Evolutionary conservation across 1,140 invertebrate species (phyloP), one percentile per base, ranked within the genome.

Genomic region (Sitodiplosis mosellana): DNA sequence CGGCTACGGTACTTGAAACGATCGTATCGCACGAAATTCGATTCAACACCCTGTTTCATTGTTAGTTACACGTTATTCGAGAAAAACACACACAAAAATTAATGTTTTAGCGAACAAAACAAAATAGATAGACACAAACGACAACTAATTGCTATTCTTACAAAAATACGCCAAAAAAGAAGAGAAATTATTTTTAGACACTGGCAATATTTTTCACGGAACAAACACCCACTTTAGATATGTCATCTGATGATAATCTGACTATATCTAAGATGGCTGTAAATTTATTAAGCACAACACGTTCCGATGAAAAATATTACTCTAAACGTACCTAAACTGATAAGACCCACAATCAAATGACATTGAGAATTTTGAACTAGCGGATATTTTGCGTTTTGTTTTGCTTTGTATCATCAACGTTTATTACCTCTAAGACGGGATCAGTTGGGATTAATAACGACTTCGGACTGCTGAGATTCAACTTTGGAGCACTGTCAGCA

Each of bases 401-500:
- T n/a, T n/a, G n/a, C n/a, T n/a, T n/a, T n/a, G n/a, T n/a, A n/a
- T n/a, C n/a, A 27, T 27, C 27, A 14, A 44, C 6, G 18, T 20
- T 17, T 17, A 44, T 65, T 52, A 66, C 65, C 57, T 67, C 63
- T 38, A 66, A 55, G 20, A 67, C 60, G 22, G 67, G 57, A 40
- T 62, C 64, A 45, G 67, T 63, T 21, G 72, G 72, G 50, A 74
- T 72, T 1, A 71, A 74, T 52, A 74, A 74, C 48, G 72, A 72
- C 54, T 64, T 64, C 48, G 61, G 56, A 56, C 71, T 74, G 43
- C 66, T 64, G 58, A 73, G 70, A 55, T 67, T 70, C 45, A 72
- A 59, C 57, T 75, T 75, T 46, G 73, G 73, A n/a, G 72, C 73
- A 59, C 71, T 74, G 56, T 74, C 69, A 48, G 72, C 71, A 55